Evolutionary conservation across 2,888 invertebrate species (phyloP).

Genomic region (Cephus sareptanus): DNA sequence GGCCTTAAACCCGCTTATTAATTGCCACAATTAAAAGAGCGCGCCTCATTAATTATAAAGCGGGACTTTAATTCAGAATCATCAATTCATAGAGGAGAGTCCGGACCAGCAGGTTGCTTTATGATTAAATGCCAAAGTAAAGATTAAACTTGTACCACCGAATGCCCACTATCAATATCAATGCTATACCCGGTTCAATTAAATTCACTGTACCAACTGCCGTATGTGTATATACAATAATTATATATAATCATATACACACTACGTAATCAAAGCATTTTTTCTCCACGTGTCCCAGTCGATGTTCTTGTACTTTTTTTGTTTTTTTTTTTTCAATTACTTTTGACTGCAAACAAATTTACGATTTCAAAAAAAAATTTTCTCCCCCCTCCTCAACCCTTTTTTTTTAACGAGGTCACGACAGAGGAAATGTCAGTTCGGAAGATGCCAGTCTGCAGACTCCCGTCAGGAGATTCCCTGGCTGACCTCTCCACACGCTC

Average conservation of each 20-base stretch:
- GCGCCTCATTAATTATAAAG: constrained; percentile 61
- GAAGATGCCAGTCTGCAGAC: background rate
- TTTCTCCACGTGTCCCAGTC: background rate
- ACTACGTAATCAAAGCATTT: background rate
- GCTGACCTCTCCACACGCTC: background rate
- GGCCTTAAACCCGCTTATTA: constrained; percentile 40
- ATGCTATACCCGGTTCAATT: too few relatives aligned
- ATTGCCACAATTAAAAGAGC: constrained; percentile 60
- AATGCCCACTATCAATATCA: too few relatives aligned
- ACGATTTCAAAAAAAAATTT: too few relatives aligned
- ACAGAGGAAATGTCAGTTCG: background rate
- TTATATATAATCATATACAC: too few relatives aligned
- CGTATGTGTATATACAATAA: too few relatives aligned
- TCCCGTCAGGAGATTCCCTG: background rate
- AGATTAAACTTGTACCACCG: too few relatives aligned
- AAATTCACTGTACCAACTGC: too few relatives aligned
- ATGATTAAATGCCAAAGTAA: too few relatives aligned
- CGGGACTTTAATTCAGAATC: constrained; percentile 61
- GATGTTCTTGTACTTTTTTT: background rate
- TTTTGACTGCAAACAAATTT: background rate
- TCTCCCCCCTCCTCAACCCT: background rate
- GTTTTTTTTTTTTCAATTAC: background rate
- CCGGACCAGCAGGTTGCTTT: too few relatives aligned
- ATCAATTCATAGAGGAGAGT: constrained; percentile 52
- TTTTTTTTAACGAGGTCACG: background rate